Evolutionary conservation across 2,797 vertebrate genomes (phyloP).

Genomic region (Sciaenops ocellatus): DNA sequence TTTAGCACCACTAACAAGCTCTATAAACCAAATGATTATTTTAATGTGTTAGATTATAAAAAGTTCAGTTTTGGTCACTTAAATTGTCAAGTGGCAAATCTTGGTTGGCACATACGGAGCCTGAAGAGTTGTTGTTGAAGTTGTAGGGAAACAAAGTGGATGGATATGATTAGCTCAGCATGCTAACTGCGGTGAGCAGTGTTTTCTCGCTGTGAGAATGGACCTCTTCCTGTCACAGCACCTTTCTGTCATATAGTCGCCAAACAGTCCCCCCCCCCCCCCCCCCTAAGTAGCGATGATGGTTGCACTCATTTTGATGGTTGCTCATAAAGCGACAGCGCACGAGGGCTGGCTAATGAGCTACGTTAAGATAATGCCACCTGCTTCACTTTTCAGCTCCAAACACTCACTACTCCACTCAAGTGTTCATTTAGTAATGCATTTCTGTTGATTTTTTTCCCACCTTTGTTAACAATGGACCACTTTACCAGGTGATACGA

Average conservation of each 20-base stretch:
- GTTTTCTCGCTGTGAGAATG: slow-evolving; percentile 38
- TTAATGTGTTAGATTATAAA: not conserved
- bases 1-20: not conserved
- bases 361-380: slow-evolving; percentile 75
- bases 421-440: slow-evolving; percentile 68
- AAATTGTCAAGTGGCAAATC: not conserved
- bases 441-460: slow-evolving; percentile 53
- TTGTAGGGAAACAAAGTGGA: not conserved
- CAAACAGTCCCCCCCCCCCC: slow-evolving; percentile 23
- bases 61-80: not conserved
- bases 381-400: slow-evolving; percentile 68
- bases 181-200: slow-evolving; percentile 35
- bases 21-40: not conserved
- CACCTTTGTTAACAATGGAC: slow-evolving; percentile 39
- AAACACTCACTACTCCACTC: slow-evolving; percentile 59
- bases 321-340: slow-evolving; percentile 69
- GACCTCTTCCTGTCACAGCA: slow-evolving; percentile 36
- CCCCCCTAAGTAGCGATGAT: slow-evolving; percentile 68
- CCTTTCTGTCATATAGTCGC: slow-evolving; percentile 61
- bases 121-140: too few relatives aligned
- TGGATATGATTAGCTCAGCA: not conserved
- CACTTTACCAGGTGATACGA: slow-evolving; percentile 43
- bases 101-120: not conserved
- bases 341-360: slow-evolving; percentile 73
- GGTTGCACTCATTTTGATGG: slow-evolving; percentile 77